Evolutionary conservation across 1,140 invertebrate species (phyloP).

Genomic region (Philopotamus ludificatus): DNA sequence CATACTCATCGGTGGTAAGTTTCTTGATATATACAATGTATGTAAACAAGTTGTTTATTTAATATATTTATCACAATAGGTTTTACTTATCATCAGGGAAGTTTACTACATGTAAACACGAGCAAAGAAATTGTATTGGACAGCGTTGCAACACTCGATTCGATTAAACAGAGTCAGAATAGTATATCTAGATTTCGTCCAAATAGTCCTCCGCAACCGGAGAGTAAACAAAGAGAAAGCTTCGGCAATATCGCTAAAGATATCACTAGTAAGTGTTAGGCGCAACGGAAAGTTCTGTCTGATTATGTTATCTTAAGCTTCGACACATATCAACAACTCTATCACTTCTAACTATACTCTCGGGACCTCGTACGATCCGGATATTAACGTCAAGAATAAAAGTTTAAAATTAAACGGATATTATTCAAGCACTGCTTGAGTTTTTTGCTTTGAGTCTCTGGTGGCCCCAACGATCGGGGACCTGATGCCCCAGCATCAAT

Average conservation of each 20-base stretch:
- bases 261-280: constrained; percentile 53
- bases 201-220: constrained; percentile 41
- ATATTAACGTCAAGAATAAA: too few species aligned
- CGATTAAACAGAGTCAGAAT: constrained; percentile 52
- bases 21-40: too few species aligned
- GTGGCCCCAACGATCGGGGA: too few species aligned
- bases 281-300: too few species aligned
- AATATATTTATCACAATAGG: constrained; percentile 4
- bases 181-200: constrained; percentile 48
- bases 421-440: too few species aligned
- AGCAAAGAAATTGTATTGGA: constrained; percentile 65
- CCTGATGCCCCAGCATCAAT: too few species aligned
- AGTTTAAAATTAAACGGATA: too few species aligned
- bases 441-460: too few species aligned
- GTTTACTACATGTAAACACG: constrained; percentile 66
- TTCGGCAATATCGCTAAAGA: constrained; percentile 62
- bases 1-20: constrained; percentile 67
- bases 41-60: constrained; percentile 11
- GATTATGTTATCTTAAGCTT: too few species aligned
- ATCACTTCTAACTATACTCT: too few species aligned
- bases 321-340: too few species aligned
- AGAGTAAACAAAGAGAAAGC: constrained; percentile 52
- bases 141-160: constrained; percentile 54
- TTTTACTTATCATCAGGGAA: constrained; percentile 75
- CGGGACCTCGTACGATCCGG: too few species aligned